A percentile compares a stretch with the other conserved stretches of the same genome.
Conservation (phyloP, 2,888 invertebrate species). For the Lasioglossum figueresi region DNA sequence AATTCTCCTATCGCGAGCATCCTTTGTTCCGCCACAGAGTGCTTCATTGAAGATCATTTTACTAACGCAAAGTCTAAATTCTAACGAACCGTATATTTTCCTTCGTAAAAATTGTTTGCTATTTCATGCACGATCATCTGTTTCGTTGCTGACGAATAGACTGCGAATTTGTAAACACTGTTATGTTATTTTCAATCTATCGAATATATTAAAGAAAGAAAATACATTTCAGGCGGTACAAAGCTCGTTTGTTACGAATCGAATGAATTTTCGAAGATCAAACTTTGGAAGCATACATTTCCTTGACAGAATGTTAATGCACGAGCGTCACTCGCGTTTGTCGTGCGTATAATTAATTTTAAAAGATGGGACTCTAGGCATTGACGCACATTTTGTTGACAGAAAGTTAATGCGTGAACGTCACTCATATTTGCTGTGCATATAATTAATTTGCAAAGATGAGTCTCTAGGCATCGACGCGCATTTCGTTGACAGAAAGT, state of each 20-base stretch:
- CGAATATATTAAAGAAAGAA: no score
- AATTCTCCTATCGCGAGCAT: neutral
- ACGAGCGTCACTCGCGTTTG: no score
- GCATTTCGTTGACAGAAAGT: neutral
- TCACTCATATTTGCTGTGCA: accelerated
- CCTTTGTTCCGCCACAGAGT: neutral
- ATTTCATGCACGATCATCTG: no score
- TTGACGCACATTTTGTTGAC: neutral
- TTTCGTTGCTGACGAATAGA: no score
- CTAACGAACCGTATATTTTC: neutral
- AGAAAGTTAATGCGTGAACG: neutral
- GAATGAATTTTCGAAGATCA: no score
- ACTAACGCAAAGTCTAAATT: neutral
- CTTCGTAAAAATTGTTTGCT: neutral
- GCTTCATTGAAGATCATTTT: neutral
- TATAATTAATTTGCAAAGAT: neutral
- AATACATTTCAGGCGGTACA: no score
- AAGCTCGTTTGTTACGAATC: no score
- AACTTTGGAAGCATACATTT: no score
- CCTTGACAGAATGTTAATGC: no score
- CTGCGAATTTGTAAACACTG: no score
- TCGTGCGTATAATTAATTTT: neutral
- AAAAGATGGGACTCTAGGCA: neutral
- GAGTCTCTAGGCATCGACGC: neutral
- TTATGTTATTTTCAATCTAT: no score